phyloP scores from a whole-genome alignment of 2,797 vertebrate genomes.

The Tenualosa ilisha region DNA sequence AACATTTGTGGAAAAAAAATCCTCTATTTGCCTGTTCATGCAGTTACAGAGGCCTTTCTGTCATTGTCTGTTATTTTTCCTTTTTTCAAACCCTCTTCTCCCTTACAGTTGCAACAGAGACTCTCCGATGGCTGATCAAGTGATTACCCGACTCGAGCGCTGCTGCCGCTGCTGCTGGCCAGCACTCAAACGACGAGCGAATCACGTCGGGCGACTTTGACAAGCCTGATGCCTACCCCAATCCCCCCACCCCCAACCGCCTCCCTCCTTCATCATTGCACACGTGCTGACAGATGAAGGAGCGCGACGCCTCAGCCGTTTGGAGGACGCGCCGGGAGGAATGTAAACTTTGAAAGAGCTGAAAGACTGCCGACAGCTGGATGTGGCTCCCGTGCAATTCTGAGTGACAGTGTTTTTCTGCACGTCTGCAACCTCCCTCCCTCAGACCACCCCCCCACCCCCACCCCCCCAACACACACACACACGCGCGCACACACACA shows the following conservation, averaged over 20 bases:
- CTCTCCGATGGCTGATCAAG: conserved; percentile 13
- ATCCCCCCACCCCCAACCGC: neutral
- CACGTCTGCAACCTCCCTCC: conserved; percentile 51
- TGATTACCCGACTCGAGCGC: neutral
- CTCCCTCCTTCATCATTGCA: conserved; percentile 34
- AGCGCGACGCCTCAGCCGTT: conserved; percentile 44
- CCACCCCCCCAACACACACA: neutral
- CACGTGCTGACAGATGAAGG: conserved; percentile 41
- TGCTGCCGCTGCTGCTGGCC: neutral
- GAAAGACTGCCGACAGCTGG: conserved; percentile 57
- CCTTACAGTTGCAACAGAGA: neutral
- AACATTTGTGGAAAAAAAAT: neutral
- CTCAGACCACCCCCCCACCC: neutral
- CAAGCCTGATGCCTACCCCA: neutral
- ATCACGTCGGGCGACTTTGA: neutral
- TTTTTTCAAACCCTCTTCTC: neutral
- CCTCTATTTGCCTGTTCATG: neutral
- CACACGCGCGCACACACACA: neutral
- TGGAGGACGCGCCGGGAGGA: conserved; percentile 53
- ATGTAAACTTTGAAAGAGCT: conserved; percentile 54
- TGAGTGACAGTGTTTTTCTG: conserved; percentile 58
- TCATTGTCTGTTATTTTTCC: neutral
- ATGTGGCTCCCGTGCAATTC: conserved; percentile 56
- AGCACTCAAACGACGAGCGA: neutral
- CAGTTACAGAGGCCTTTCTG: neutral